Evolutionary conservation across 2,888 invertebrate species (phyloP), one percentile per base, ranked within the genome.

Genomic region (Lypha dubia): DNA sequence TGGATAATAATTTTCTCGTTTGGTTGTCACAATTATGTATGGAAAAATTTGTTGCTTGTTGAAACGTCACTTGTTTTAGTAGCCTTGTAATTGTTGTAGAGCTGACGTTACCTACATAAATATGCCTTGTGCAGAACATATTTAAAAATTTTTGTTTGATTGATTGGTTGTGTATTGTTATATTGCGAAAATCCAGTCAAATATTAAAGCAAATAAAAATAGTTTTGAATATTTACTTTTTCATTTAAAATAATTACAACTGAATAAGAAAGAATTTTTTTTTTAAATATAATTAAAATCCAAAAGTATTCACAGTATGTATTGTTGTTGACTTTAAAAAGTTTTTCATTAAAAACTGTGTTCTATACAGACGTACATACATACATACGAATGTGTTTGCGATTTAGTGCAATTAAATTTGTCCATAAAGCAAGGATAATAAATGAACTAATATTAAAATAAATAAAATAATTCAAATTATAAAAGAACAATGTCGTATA

Each of bases 401-500:
- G 46, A 41, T 28, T 70, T 28, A 62, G 35, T 58, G 53, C 38
- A 11, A 46, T 13, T 79, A 28, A 71, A 38, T 15, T 70, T 49
- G 24, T 49, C 51, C 73, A 63, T 74, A 51, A 68, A 41, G 68
- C 28, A 67, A 68, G 65, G 62, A 74, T 60, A 8, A 63, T 65
- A 4, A 22, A 51, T 6, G 6, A 46, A 73, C 32, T n/a, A n/a
- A n/a, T n/a, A n/a, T 49, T 41, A 46, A 51, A 24, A 15, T 60
- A 32, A 20, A 65, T 22, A 35, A 17, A n/a, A 7, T 6, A 7
- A 56, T 28, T n/a, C 7, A 58, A 35, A 35, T 15, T 20, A 58
- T 73, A 63, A 9, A 49, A 49, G 5, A 76, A 63, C 11, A 22
- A 84, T 84, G 84, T 84, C 84, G 20, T 84, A 81, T 74, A 81